Base-by-base conservation (phyloP, 2,113 vertebrate genomes). In the Propithecus coquereli region DNA sequence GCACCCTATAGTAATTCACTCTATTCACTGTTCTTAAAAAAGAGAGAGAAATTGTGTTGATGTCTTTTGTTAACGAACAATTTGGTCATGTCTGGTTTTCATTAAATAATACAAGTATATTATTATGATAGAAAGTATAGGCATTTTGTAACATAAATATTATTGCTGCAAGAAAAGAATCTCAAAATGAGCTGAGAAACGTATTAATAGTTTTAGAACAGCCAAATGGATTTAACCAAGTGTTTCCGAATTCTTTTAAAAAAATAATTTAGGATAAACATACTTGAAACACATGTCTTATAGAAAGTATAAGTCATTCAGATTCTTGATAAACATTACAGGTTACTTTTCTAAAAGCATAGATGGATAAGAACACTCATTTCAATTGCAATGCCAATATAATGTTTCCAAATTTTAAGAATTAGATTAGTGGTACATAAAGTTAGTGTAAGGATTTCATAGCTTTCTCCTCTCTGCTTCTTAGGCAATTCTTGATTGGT, bases 181-280 rank as follows among this genome's bases (percentile, higher is more conserved):
- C 61, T 12, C 17, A 96, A 70, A 30, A 57, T 90, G 59, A 82
- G 20, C 17, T 86, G 86, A 81, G 61, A 83, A 84, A 5, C 9
- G 76, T 84, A 85, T 59, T 40, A 92, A 66, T 11, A 90, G 34
- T 2, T 89, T 79, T 71, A 79, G 76, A 89, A 87, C 40, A 95
- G 32, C 82, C 23, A 34, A 86, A 66, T 90, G 40, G 27, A 96
- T 52, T 81, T 92, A 96, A 96, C 30, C 87, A 70, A 86, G 47
- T 74, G 63, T 34, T 95, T 88, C 91, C 87, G 68, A 43, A 83
- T 70, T 80, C 6, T 27, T 63, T 57, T 16, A 52, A 59, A 81
- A 52, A 92, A 76, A 45, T 74, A 91, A 82, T 54, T 77, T 30
- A 88, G 45, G 54, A 65, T 47, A 89, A 82, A 79, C 34, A 54